A percentile compares a stretch with the other conserved stretches of the same genome.
Conservation (phyloP, 2,113 vertebrate genomes). For the Bubo bubo region DNA sequence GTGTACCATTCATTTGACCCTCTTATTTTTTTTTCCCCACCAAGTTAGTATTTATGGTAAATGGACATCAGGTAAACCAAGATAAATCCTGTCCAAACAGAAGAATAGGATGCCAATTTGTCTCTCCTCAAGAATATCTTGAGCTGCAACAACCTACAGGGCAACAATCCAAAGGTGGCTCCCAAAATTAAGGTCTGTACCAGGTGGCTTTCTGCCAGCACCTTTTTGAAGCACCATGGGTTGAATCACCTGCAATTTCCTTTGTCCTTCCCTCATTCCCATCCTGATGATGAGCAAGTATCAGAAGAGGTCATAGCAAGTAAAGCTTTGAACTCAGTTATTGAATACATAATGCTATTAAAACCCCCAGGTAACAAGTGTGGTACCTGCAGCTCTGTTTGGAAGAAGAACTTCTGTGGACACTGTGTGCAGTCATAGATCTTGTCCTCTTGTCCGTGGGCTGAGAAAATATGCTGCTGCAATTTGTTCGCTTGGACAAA, state of each 20-base stretch:
- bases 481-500: constrained; percentile 99
- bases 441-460: constrained; percentile 98
- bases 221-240: constrained; percentile 30
- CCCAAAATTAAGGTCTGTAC: constrained; percentile 47
- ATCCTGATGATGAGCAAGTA: constrained; percentile 41
- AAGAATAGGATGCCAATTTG: neutral
- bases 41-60: neutral
- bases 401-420: constrained; percentile 99
- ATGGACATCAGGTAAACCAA: neutral
- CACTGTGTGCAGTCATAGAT: constrained; percentile 99
- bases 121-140: neutral
- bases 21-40: neutral
- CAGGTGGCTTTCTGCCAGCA: constrained; percentile 56
- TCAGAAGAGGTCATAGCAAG: constrained; percentile 18
- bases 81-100: neutral
- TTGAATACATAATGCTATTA: constrained; percentile 10
- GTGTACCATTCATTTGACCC: neutral
- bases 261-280: constrained; percentile 44
- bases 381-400: constrained; percentile 98
- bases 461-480: constrained; percentile 99
- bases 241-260: constrained; percentile 29
- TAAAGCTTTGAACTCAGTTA: neutral
- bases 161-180: neutral
- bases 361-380: neutral
- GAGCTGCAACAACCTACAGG: neutral